These are phyloP conservation scores for Formica aserva DNA, from an alignment of 2,888 invertebrate species.

Conservation along the genomic window DNA sequence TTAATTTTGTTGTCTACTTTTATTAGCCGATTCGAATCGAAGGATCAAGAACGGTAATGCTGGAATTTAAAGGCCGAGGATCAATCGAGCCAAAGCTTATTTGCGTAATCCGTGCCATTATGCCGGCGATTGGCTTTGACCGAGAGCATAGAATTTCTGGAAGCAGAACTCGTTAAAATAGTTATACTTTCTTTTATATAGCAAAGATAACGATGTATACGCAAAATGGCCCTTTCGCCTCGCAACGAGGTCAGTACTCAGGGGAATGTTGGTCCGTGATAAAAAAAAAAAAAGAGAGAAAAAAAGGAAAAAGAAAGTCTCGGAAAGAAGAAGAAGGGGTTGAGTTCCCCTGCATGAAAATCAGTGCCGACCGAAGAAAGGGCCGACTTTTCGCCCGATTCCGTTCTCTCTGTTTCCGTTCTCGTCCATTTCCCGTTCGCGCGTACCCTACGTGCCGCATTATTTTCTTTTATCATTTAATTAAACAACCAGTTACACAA, in stretches of 20 bases:
- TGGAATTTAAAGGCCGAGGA: conserved; percentile 4
- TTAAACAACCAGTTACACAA: conserved; percentile 50
- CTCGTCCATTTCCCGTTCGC: conserved; percentile 14
- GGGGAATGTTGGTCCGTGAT: conserved; percentile 24
- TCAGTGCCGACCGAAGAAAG: conserved; percentile 16
- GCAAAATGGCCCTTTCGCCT: conserved; percentile 41
- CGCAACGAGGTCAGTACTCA: conserved; percentile 56
- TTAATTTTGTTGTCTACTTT: neutral
- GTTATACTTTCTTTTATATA: conserved; percentile 54
- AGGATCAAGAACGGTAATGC: neutral
- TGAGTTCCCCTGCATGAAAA: conserved; percentile 45
- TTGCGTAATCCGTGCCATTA: conserved; percentile 35
- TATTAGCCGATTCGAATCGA: neutral
- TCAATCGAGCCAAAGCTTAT: neutral
- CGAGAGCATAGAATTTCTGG: conserved; percentile 24
- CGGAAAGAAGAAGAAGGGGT: neutral
- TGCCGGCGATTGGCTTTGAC: conserved; percentile 5
- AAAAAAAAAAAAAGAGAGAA: neutral
- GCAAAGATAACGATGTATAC: conserved; percentile 58
- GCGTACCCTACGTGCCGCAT: neutral
- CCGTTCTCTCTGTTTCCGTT: conserved; percentile 17
- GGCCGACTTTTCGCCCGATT: conserved; percentile 15
- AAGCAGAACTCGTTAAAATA: conserved; percentile 55
- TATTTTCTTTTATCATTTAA: conserved; percentile 56
- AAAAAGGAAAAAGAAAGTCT: neutral